Evolutionary conservation across 2,888 invertebrate genomes (phyloP), one percentile per base, ranked within the genome.

Genomic region (Diabrotica balteata): DNA sequence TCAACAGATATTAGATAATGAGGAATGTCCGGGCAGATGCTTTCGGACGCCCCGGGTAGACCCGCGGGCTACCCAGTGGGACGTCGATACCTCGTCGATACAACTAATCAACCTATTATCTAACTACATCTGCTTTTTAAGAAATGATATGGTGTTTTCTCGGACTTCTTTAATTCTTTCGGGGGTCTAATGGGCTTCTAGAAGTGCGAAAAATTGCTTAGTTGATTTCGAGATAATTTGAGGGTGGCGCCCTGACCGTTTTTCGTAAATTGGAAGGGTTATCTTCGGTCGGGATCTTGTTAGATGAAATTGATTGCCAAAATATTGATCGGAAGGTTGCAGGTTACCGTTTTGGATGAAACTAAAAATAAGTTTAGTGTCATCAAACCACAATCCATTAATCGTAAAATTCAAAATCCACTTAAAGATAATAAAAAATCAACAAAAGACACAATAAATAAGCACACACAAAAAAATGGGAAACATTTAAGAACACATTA

Each of bases 71-170:
- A 53, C 71, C 61, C 68, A 32, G 52, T 67, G 67, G 77, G 74
- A 72, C 67, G 71, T 73, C 75, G 70, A 76, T 76, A 73, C 71
- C 76, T 74, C 71, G 75, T 73, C 73, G 72, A 76, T 76, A 73
- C 55, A 45, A 45, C 73, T 74, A 75, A 77, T 75, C 77, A 73
- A 72, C 73, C 72, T 68, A 74, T 75, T 74, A 72, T 74, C 61
- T 64, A 67, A 66, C 68, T 55, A 66, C 75, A 76, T 76, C 74
- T 76, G 74, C 76, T 69, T 71, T 59, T 53, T 45, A 44, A 11
- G 45, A 62, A 65, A 68, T 54, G 61, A 63, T 66, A 66, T 55
- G 53, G 59, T 60, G 45, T 17, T 57, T 57, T 57, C 55, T 45
- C 44, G 54, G 54, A 43, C 45, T 57, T 42, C 17, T 43, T 44